Base-by-base conservation (phyloP, 1,140 invertebrate species). In the Platorchestia sp. region DNA sequence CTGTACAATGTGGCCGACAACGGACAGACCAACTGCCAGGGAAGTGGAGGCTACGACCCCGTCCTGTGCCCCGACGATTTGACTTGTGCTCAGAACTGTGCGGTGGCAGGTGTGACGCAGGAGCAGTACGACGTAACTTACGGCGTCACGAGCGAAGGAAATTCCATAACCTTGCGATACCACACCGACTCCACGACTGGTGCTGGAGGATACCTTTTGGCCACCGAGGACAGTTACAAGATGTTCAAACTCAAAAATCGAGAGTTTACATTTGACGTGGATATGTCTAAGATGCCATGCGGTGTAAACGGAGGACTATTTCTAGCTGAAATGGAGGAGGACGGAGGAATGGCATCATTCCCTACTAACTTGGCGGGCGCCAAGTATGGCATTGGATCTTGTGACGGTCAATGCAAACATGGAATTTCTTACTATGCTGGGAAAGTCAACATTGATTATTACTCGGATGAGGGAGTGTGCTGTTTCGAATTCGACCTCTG, bases 221-320 rank as follows among this genome's bases (percentile, higher is more conserved):
- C 91, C 0, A 93, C 91, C 40, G 91, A 93, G 44, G 91, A 93
- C 45, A 93, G 7, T 44, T 93, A 93, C 47, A 45, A 47, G 40
- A 93, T 93, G 91, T 93, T 93, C 45, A 45, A 47, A 40, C 40
- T 93, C 41, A 93, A 93, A 93, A 93, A 93, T 47, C 6, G 91
- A 14, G 91, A 93, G 40, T 45, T 93, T 45, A 45, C 91, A n/a
- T 93, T 93, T 40, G 91, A 93, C 40, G 91, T 93, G 22, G 91
- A 93, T 40, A 93, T 93, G 91, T 93, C 91, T 40, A 93, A 93
- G n/a, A 42, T 93, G 41, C 91, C 91, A 44, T 93, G 91, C 45
- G 91, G 91, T n/a, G 3, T 93, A 44, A 93, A 93, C n/a, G 91
- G 91, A 45, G 91, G 41, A 16, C 91, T 93, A 36, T 93, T 93